These are phyloP conservation scores for Cantharis rustica DNA, from an alignment of 2,888 invertebrate species.

Conservation along the genomic window DNA sequence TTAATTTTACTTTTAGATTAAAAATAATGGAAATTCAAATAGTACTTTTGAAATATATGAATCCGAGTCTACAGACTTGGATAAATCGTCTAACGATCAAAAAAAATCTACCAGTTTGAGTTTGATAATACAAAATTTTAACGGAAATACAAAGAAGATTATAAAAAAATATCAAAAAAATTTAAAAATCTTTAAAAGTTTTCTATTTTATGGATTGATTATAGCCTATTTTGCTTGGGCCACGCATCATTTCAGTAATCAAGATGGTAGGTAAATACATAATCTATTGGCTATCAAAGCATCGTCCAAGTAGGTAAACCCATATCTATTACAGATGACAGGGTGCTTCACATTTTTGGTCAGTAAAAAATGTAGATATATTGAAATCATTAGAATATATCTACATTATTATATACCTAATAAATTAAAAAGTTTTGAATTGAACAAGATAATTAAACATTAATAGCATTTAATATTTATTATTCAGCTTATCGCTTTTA, in stretches of 20 bases:
- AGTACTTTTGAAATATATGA: neutral
- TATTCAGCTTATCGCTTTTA: too few relatives aligned
- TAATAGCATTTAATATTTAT: too few relatives aligned
- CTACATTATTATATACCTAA: too few relatives aligned
- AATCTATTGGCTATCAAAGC: too few relatives aligned
- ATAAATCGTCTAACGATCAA: neutral
- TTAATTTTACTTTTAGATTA: neutral
- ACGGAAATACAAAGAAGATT: too few relatives aligned
- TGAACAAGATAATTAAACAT: too few relatives aligned
- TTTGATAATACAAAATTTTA: neutral
- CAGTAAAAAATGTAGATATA: too few relatives aligned
- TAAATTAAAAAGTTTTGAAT: too few relatives aligned
- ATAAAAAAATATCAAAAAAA: neutral
- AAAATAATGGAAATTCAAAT: neutral
- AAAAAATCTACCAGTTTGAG: neutral
- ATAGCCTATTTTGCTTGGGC: conserved; percentile 46
- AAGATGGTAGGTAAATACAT: neutral
- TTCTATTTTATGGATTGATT: conserved; percentile 28
- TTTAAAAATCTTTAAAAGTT: neutral
- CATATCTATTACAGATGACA: too few relatives aligned
- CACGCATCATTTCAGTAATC: conserved; percentile 21
- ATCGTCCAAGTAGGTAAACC: too few relatives aligned
- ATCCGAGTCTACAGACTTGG: neutral
- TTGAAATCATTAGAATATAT: too few relatives aligned
- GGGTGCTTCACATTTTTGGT: too few relatives aligned